Conservation (phyloP, 92 coral and sea anemone genomes). For the Virgularia gustaviana region DNA sequence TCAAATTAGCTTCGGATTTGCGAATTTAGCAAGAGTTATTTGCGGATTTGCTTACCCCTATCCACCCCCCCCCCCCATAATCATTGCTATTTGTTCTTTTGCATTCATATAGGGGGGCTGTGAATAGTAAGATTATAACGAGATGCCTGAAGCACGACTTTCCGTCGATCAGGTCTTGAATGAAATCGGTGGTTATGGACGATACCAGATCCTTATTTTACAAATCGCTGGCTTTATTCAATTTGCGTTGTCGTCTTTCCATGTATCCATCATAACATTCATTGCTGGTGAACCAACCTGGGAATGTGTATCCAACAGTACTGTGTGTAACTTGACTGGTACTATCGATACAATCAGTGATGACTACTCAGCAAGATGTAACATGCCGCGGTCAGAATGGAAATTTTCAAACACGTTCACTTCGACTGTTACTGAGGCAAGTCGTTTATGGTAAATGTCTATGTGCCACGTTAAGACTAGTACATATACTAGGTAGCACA, state of each 20-base stretch:
- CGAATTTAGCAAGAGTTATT: too few species aligned
- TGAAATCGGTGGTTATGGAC: conserved; percentile 41
- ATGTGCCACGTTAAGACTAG: too few species aligned
- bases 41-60: too few species aligned
- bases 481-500: too few species aligned
- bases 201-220: conserved; percentile 41
- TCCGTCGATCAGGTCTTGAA: conserved; percentile 37
- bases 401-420: conserved; percentile 61
- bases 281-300: conserved; percentile 61
- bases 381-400: conserved; percentile 69
- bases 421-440: conserved; percentile 77
- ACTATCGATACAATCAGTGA: conserved; percentile 14
- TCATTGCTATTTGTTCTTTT: too few species aligned
- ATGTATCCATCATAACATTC: conserved; percentile 51
- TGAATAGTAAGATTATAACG: too few species aligned
- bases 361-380: conserved; percentile 59
- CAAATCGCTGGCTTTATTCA: conserved; percentile 36
- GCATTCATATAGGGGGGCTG: too few species aligned
- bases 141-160: too few species aligned
- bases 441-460: too few species aligned
- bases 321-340: conserved; percentile 44
- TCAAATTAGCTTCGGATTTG: too few species aligned
- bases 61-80: too few species aligned
- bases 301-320: conserved; percentile 53
- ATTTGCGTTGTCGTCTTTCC: conserved; percentile 43